Conservation (phyloP, 2,797 vertebrate genomes). For the Phaenicophaeus curvirostris region DNA sequence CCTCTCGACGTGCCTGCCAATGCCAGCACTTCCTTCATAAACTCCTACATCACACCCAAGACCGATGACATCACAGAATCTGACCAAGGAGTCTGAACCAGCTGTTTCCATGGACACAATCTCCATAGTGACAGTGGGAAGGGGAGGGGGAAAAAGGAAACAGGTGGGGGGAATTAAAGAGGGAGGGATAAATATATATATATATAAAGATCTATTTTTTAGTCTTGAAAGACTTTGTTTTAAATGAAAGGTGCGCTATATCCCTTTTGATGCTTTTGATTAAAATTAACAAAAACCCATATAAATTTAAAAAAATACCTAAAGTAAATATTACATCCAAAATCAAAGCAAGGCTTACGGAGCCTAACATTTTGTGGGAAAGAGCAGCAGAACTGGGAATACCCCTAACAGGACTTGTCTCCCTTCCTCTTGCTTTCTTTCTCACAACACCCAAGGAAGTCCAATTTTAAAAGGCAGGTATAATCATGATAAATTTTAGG, state of each 20-base stretch:
- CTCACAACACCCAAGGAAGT: conserved; percentile 41
- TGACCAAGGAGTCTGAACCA: conserved; percentile 80
- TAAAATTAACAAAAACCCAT: conserved; percentile 71
- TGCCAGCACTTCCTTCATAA: conserved; percentile 81
- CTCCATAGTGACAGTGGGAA: conserved; percentile 83
- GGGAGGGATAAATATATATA: conserved; percentile 78
- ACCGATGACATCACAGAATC: conserved; percentile 76
- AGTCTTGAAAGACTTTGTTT: conserved; percentile 86
- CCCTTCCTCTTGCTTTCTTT: conserved; percentile 30
- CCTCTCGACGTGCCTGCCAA: conserved; percentile 74
- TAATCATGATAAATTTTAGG: neutral
- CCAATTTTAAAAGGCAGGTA: conserved; percentile 8
- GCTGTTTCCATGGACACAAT: conserved; percentile 85
- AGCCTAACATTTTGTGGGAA: conserved; percentile 55
- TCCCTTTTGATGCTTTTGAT: conserved; percentile 81
- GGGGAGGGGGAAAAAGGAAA: conserved; percentile 76
- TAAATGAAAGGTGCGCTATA: conserved; percentile 87
- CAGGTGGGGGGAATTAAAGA: conserved; percentile 71
- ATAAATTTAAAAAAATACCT: conserved; percentile 71
- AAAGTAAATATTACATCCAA: conserved; percentile 57
- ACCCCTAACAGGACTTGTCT: conserved; percentile 1
- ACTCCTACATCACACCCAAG: conserved; percentile 78
- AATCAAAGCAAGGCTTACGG: conserved; percentile 52
- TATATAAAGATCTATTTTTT: conserved; percentile 86
- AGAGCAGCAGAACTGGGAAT: conserved; percentile 4